These are phyloP conservation scores for Melieria omissa DNA, from an alignment of 2,888 invertebrate species.

Conservation along the genomic window DNA sequence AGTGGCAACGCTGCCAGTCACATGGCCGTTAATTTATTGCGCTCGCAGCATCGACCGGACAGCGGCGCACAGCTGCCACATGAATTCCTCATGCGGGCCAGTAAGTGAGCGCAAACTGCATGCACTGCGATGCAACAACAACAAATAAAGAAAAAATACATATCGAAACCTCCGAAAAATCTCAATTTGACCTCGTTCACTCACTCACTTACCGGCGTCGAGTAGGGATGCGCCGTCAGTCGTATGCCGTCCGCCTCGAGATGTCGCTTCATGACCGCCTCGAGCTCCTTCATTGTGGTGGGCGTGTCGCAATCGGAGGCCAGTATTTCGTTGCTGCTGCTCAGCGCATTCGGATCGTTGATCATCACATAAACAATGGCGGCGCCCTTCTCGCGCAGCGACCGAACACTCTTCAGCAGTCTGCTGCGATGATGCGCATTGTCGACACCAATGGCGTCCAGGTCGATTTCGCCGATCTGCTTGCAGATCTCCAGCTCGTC, in stretches of 20 bases:
- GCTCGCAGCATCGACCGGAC: too few species aligned
- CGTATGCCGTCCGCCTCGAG: conserved; percentile 87
- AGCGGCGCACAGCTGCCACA: too few species aligned
- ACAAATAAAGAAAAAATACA: too few species aligned
- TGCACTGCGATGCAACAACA: too few species aligned
- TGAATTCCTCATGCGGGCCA: too few species aligned
- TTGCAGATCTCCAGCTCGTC: conserved; percentile 97
- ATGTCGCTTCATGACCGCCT: conserved; percentile 85
- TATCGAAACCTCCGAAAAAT: too few species aligned
- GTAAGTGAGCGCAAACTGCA: too few species aligned
- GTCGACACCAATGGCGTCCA: conserved; percentile 94
- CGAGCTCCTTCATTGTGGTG: conserved; percentile 70
- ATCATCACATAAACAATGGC: conserved; percentile 93
- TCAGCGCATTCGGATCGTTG: conserved; percentile 75
- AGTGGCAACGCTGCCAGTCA: too few species aligned
- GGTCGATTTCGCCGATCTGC: conserved; percentile 93
- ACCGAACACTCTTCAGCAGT: conserved; percentile 85
- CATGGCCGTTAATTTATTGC: too few species aligned
- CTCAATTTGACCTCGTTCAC: too few species aligned
- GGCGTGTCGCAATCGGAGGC: conserved; percentile 66
- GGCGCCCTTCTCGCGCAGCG: conserved; percentile 89
- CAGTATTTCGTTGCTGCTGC: conserved; percentile 69
- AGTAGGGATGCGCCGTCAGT: conserved; percentile 88
- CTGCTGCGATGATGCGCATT: conserved; percentile 83
- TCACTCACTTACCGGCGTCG: conserved; percentile 84